Evolutionary conservation across 1,140 invertebrate species (phyloP).

Genomic region (Drosophila truncata): DNA sequence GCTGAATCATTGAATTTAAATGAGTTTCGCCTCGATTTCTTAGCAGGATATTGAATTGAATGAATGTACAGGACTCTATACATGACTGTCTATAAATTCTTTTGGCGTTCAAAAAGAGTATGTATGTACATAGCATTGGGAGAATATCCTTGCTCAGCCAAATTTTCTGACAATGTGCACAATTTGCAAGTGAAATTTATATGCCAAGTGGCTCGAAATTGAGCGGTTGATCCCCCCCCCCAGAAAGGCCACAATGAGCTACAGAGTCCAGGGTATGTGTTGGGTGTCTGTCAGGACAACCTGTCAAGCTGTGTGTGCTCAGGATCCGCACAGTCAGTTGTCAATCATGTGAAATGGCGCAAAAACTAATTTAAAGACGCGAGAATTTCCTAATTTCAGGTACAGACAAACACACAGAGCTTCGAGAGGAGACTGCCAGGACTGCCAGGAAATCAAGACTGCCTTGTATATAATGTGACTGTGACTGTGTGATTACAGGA

Average conservation of each 20-base stretch:
- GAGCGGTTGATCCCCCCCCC: neutral
- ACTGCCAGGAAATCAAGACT: too few species aligned
- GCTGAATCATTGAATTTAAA: slow-evolving; percentile 50
- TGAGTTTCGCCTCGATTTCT: slow-evolving; percentile 6
- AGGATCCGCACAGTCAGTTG: slow-evolving; percentile 10
- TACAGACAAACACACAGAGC: neutral
- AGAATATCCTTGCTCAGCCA: neutral
- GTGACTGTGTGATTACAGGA: slow-evolving; percentile 1
- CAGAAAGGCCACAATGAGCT: neutral
- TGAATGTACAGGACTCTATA: neutral
- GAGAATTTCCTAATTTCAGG: slow-evolving; percentile 15
- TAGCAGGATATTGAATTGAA: slow-evolving; percentile 17
- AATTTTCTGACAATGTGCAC: slow-evolving; percentile 5
- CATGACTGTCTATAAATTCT: too few species aligned
- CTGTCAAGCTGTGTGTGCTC: slow-evolving; percentile 16
- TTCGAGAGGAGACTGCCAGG: too few species aligned
- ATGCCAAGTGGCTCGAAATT: slow-evolving; percentile 11
- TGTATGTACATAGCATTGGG: neutral
- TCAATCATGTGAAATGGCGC: slow-evolving; percentile 18
- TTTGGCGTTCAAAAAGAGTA: neutral
- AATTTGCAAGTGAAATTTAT: slow-evolving; percentile 31
- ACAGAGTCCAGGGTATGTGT: neutral
- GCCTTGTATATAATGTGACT: too few species aligned
- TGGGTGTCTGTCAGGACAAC: neutral
- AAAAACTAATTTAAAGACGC: slow-evolving; percentile 31